These are phyloP conservation scores for Anoncus sp. DNA, from an alignment of 2,888 invertebrate genomes.

Conservation along the genomic window DNA sequence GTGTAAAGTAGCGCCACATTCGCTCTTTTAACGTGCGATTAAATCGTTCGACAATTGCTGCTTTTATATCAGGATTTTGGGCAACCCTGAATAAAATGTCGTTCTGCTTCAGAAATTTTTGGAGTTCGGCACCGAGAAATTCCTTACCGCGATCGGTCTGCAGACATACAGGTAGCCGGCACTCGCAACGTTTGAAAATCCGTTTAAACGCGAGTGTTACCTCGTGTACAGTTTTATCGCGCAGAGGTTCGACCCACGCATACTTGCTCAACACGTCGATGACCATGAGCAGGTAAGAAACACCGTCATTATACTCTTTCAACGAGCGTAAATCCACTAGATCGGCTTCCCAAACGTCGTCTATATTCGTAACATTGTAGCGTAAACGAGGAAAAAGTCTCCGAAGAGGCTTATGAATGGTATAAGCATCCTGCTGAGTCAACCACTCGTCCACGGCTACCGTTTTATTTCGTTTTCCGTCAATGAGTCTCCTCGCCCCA, in stretches of 20 bases:
- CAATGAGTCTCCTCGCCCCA: slow-evolving; percentile 17
- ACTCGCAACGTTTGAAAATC: too few relatives aligned
- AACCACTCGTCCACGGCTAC: slow-evolving; percentile 19
- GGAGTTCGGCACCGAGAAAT: slow-evolving; percentile 62
- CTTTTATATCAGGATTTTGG: slow-evolving; percentile 72
- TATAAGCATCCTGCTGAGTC: slow-evolving; percentile 53
- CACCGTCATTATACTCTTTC: slow-evolving; percentile 54
- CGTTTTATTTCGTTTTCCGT: neutral
- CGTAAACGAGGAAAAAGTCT: slow-evolving; percentile 26
- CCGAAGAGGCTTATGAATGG: slow-evolving; percentile 42
- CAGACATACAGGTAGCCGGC: slow-evolving; percentile 40
- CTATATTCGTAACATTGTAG: slow-evolving; percentile 57
- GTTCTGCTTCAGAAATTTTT: slow-evolving; percentile 43
- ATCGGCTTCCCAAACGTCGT: slow-evolving; percentile 62
- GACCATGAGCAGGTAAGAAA: slow-evolving; percentile 59
- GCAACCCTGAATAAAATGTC: slow-evolving; percentile 53
- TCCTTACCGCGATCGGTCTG: slow-evolving; percentile 71
- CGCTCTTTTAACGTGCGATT: slow-evolving; percentile 73
- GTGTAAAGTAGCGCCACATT: slow-evolving; percentile 40
- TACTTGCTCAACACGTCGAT: slow-evolving; percentile 67
- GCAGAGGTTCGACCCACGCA: slow-evolving; percentile 66
- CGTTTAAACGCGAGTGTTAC: slow-evolving; percentile 45
- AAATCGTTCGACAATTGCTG: slow-evolving; percentile 74
- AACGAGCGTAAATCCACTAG: slow-evolving; percentile 42
- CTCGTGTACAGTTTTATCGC: slow-evolving; percentile 59